phyloP scores from a whole-genome alignment of 2,888 invertebrate genomes.

The Lepidocyrtoides sp. region DNA sequence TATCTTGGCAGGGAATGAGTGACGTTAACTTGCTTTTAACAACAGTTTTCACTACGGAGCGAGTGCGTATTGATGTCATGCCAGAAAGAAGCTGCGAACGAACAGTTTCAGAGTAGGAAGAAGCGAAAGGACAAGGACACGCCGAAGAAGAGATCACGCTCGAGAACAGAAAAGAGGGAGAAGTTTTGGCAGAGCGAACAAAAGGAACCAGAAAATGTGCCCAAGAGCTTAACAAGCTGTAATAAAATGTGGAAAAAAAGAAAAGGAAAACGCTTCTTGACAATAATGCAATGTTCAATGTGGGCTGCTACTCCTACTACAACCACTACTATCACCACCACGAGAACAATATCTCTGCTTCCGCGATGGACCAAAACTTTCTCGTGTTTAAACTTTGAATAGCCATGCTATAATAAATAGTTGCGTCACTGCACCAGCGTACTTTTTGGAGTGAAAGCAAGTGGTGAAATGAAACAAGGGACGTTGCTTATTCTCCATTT shows the following conservation, averaged over 20 bases:
- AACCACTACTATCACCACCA: slow-evolving; percentile 12
- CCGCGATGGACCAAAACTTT: slow-evolving; percentile 36
- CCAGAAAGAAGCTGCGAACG: slow-evolving; percentile 10
- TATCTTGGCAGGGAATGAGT: not conserved
- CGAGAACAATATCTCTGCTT: slow-evolving; percentile 34
- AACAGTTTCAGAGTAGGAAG: not conserved
- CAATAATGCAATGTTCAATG: not conserved
- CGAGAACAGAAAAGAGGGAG: slow-evolving; percentile 3
- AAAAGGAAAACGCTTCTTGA: not conserved
- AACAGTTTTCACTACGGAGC: not conserved
- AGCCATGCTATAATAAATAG: not conserved
- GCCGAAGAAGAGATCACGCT: not conserved
- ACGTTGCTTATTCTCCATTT: slow-evolving; percentile 36
- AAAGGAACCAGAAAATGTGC: slow-evolving; percentile 52
- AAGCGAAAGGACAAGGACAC: slow-evolving; percentile 22
- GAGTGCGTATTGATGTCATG: slow-evolving; percentile 20
- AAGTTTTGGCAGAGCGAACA: slow-evolving; percentile 34
- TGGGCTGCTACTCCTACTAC: not conserved
- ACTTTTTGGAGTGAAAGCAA: slow-evolving; percentile 49
- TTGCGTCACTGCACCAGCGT: not conserved
- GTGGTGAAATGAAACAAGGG: slow-evolving; percentile 63
- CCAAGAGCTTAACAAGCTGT: slow-evolving; percentile 56
- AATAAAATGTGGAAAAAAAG: slow-evolving; percentile 51
- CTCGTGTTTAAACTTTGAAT: slow-evolving; percentile 32
- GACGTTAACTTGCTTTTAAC: slow-evolving; percentile 20